Conservation (phyloP, 2,888 invertebrate genomes). For the Stenurella melanura region DNA sequence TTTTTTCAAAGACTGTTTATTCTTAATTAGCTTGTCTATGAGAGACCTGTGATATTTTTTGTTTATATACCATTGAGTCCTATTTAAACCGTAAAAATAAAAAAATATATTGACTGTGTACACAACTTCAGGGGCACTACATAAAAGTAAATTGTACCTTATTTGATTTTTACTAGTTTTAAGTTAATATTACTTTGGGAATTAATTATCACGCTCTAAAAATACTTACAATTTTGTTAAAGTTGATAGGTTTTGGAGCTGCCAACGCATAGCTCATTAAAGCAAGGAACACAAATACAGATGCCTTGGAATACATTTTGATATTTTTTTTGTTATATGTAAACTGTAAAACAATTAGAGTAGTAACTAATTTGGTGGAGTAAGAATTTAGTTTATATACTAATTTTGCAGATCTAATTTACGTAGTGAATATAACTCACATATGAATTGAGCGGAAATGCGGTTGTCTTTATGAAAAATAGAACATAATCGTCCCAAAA, state of each 20-base stretch:
- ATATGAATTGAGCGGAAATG: slow-evolving; percentile 17
- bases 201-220: neutral
- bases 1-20: too few species aligned
- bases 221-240: slow-evolving; percentile 44
- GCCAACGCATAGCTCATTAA: neutral
- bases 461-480: slow-evolving; percentile 18
- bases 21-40: too few species aligned
- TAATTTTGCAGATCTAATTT: slow-evolving; percentile 1
- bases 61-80: too few species aligned
- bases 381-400: slow-evolving; percentile 17
- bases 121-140: too few species aligned
- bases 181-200: too few species aligned
- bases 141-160: too few species aligned
- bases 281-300: slow-evolving; percentile 2
- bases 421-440: slow-evolving; percentile 13
- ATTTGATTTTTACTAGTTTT: too few species aligned
- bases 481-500: neutral
- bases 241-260: slow-evolving; percentile 36
- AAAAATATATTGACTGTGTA: too few species aligned
- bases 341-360: neutral
- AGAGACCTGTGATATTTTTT: too few species aligned
- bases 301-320: slow-evolving; percentile 3
- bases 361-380: neutral
- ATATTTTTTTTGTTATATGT: neutral
- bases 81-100: too few species aligned